Evolutionary conservation across 2,113 vertebrate genomes (phyloP), one percentile per base, ranked within the genome.

Genomic region (Acanthisitta chloris): DNA sequence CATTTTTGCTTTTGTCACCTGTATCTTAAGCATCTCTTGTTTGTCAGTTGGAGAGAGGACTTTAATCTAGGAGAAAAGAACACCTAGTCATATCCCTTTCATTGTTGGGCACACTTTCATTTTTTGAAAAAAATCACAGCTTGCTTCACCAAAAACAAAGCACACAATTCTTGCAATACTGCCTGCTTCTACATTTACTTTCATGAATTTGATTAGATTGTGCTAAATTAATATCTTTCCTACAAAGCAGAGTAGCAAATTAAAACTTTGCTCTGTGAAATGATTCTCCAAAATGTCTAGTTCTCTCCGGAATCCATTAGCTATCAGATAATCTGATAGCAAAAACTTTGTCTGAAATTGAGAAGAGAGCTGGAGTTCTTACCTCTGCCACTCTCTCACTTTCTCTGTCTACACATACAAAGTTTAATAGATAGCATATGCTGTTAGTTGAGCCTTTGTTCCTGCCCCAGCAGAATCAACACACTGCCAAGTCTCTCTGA

Each of bases 371-470:
- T 92, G 71, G 28, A 94, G 33, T 85, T 85, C 81, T 81, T 94
- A 91, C 83, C 83, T 94, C 66, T 94, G 58, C 87, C 81, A 23
- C 29, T 79, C 52, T 89, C 57, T 33, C 38, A 28, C 38, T 73
- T 36, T 76, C 34, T 67, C 72, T 78, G 70, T 67, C 80, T 90
- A 36, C 54, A 67, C 38, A 86, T 36, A 86, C 57, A 81, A 95
- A 72, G 61, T 97, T 96, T 97, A 97, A 97, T 93, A 95, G 85
- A 89, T 69, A 95, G 67, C 95, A 97, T 89, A 95, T 97, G 96
- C 55, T 89, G 58, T 65, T 86, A 86, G 55, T 48, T 0, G 5
- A 94, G 86, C 55, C 94, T 95, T 96, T 97, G 89, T 94, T 97
- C 91, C 67, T 86, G 66, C 62, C 91, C 71, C 81, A 93, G 70